Evolutionary conservation across 2,888 invertebrate genomes (phyloP), one percentile per base, ranked within the genome.

Genomic region (Minunthozetes semirufus): DNA sequence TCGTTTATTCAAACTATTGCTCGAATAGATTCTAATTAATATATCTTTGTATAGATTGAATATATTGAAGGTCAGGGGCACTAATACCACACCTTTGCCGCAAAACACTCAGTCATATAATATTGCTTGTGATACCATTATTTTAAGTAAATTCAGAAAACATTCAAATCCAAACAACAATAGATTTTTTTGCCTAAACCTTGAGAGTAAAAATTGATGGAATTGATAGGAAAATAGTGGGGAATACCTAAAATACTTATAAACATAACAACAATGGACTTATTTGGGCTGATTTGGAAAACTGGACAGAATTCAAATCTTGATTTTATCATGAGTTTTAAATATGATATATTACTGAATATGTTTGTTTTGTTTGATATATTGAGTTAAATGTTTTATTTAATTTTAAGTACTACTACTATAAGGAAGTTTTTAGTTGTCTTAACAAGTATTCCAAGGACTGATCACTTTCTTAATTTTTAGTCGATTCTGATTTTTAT

Each of bases 21-120:
- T 27, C n/a, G 29, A 38, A 66, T 66, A 15, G 38, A 66, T 38
- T 29, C 29, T 38, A 29, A 66, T 66, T 66, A 66, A 66, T 66
- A 15, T 27, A n/a, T 61, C 17, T 9, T 63, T 63, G 63, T 38
- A 66, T 66, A 66, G n/a, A 38, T 66, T 42, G 42, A 33, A 66
- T 66, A 1, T 19, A 66, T 19, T 19, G 63, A 66, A 66, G 63
- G 63, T 66, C 63, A 66, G 33, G 63, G 63, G 11, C 38, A 38
- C n/a, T 15, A 19, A 33, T 38, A 66, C 63, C 63, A 66, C 63
- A 66, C 63, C 63, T 66, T 38, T 38, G 63, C 38, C 38, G 11
- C 38, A 66, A n/a, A 38, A 66, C 33, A 38, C n/a, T 19, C 38
- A 19, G 1, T 48, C 13, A 3, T 48, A 48, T 17, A 4, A 48